A percentile compares a stretch with the other conserved stretches of the same genome.
phyloP scores from a whole-genome alignment of 2,113 vertebrate genomes.

The Lates calcarifer region DNA sequence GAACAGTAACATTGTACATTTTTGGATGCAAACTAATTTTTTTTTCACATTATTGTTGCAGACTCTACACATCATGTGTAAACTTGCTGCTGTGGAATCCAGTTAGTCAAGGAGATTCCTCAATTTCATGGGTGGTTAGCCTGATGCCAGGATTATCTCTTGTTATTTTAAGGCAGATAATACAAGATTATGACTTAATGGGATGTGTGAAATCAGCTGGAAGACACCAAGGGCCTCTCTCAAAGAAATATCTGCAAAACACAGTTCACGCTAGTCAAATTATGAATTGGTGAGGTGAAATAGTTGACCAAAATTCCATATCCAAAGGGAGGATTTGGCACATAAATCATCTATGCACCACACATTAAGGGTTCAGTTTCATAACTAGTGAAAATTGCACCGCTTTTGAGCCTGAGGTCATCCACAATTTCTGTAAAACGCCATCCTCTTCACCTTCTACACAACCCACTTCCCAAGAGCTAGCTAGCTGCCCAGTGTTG shows the following conservation, averaged over 20 bases:
- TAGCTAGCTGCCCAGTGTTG: conserved; percentile 12
- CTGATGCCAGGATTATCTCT: conserved; percentile 73
- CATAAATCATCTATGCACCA: conserved; percentile 15
- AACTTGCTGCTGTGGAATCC: conserved; percentile 40
- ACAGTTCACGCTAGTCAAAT: conserved; percentile 40
- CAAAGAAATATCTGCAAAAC: conserved; percentile 54
- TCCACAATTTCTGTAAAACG: background rate
- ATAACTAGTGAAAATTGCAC: conserved; percentile 5
- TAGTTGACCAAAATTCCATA: conserved; percentile 22
- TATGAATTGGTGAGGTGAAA: conserved; percentile 38
- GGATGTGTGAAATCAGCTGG: conserved; percentile 80
- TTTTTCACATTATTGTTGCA: background rate
- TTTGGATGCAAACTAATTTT: background rate
- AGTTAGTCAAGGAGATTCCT: conserved; percentile 57
- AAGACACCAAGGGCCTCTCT: conserved; percentile 62
- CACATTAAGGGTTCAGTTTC: conserved; percentile 33
- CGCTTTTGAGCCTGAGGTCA: conserved; percentile 37
- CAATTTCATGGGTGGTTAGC: conserved; percentile 73
- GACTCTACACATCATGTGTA: conserved; percentile 19
- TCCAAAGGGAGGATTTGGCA: conserved; percentile 63
- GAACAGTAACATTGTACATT: background rate
- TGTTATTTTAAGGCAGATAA: conserved; percentile 82
- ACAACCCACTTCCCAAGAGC: conserved; percentile 19
- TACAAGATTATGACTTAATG: conserved; percentile 77
- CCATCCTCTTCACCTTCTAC: background rate